Conservation (phyloP, 2,888 invertebrate species). For the Gandaritis pyraliata region DNA sequence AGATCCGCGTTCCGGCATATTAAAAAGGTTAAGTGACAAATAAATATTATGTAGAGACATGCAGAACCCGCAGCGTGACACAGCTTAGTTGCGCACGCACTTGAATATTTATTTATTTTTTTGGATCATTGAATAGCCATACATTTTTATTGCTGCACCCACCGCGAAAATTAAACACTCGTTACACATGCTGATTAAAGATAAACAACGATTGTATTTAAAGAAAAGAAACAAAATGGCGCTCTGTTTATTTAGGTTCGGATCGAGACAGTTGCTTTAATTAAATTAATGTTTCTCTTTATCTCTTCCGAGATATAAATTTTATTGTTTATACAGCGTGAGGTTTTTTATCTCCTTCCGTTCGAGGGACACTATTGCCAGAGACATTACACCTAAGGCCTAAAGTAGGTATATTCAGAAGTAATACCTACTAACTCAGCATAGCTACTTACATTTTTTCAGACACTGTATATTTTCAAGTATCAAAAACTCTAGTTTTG, state of each 20-base stretch:
- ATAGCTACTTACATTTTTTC: no score
- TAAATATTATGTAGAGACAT: no score
- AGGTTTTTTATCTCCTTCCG: no score
- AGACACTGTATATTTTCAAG: no score
- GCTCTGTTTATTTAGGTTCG: constrained; percentile 58
- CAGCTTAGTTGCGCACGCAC: background rate
- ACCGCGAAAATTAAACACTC: constrained; percentile 74
- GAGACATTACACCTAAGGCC: no score
- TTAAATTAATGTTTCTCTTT: constrained; percentile 39
- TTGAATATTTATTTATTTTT: constrained; percentile 28
- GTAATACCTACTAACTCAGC: no score
- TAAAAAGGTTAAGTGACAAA: no score
- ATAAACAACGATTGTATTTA: constrained; percentile 64
- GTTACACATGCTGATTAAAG: constrained; percentile 61
- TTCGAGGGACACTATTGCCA: no score
- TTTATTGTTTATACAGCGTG: no score
- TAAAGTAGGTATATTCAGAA: no score
- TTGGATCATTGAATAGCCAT: constrained; percentile 59
- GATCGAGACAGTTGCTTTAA: constrained; percentile 41
- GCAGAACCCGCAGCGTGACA: background rate
- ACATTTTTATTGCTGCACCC: constrained; percentile 71
- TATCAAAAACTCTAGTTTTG: no score
- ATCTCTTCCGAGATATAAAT: constrained; percentile 23
- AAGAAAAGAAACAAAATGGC: constrained; percentile 45
- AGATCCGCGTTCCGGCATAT: no score